phyloP scores from a whole-genome alignment of 2,797 vertebrate species.

The Smutsia gigantea region DNA sequence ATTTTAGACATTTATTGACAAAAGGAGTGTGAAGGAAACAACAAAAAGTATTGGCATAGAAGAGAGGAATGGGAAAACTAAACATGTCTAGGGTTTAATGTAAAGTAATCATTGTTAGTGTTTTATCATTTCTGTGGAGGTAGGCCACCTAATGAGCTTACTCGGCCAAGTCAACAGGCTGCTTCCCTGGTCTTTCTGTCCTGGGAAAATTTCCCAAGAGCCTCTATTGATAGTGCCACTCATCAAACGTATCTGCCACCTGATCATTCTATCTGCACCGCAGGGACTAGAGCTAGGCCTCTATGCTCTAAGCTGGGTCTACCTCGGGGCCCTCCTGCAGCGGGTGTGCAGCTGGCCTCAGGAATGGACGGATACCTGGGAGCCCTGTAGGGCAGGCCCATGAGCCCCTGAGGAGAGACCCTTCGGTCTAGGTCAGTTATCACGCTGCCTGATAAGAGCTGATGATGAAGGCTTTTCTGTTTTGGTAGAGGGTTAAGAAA shows the following conservation, averaged over 20 bases:
- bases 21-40: background rate
- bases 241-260: background rate
- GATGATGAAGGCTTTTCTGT: background rate
- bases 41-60: background rate
- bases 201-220: background rate
- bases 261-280: background rate
- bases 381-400: background rate
- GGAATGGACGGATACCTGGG: background rate
- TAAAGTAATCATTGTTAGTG: background rate
- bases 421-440: background rate
- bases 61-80: background rate
- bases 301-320: background rate
- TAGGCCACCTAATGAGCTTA: background rate
- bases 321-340: accelerated
- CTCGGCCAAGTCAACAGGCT: background rate
- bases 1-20: background rate
- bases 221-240: background rate
- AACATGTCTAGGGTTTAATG: background rate
- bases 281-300: background rate
- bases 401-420: background rate
- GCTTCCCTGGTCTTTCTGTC: background rate
- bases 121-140: background rate
- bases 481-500: background rate
- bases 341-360: background rate
- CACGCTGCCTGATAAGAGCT: background rate